Conservation (phyloP, 2,113 vertebrate genomes). For the Oceanites oceanicus region DNA sequence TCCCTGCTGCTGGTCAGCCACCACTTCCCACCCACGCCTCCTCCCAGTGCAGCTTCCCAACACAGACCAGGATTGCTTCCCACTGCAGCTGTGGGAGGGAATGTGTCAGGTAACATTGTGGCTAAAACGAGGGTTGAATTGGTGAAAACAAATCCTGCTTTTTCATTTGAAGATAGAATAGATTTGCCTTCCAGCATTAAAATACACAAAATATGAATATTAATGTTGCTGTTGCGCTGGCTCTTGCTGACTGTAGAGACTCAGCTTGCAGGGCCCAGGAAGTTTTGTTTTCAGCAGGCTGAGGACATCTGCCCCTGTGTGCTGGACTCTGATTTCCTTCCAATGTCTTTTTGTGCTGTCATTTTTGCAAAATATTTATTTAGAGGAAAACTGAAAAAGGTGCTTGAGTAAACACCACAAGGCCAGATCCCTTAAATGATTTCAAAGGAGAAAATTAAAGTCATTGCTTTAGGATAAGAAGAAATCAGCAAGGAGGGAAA, state of each 20-base stretch:
- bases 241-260: not conserved
- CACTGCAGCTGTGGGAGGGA: not conserved
- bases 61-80: not conserved
- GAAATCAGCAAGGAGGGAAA: not conserved
- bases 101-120: not conserved
- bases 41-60: not conserved
- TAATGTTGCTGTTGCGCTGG: not conserved
- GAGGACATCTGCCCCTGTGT: not conserved
- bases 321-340: not conserved
- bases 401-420: not conserved
- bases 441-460: conserved; percentile 13
- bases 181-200: not conserved
- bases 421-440: not conserved
- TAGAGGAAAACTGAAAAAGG: not conserved
- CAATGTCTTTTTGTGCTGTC: not conserved
- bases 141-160: not conserved
- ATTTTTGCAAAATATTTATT: conserved; percentile 38
- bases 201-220: not conserved
- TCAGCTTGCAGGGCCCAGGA: not conserved
- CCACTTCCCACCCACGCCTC: fast-evolving
- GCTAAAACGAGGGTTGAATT: not conserved
- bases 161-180: not conserved
- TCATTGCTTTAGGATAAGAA: not conserved
- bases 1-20: not conserved
- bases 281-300: not conserved